phyloP scores from a whole-genome alignment of 1,140 invertebrate genomes.

The Metaphire vulgaris region DNA sequence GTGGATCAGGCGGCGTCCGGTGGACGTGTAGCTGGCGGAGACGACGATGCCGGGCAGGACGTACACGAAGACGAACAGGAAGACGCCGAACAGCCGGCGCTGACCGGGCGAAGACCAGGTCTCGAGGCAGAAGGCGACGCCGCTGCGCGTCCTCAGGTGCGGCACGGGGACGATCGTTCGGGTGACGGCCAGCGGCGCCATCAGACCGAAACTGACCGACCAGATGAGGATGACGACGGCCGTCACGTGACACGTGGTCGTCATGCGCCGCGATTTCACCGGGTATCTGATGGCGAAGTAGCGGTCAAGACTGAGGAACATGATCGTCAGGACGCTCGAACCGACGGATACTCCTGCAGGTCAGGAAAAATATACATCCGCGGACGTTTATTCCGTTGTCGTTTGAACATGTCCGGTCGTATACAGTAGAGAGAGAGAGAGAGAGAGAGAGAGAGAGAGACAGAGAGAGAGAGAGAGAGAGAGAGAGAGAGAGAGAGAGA shows the following conservation, averaged over 20 bases:
- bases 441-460: conserved; percentile 15
- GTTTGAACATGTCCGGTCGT: not conserved
- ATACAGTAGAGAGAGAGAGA: not conserved
- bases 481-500: conserved; percentile 15
- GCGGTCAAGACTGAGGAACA: conserved; percentile 42
- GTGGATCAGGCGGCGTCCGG: conserved; percentile 64
- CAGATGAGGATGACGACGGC: conserved; percentile 35
- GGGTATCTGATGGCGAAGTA: conserved; percentile 43
- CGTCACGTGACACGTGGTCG: conserved; percentile 29
- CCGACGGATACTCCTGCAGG: conserved; percentile 40
- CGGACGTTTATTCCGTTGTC: not conserved
- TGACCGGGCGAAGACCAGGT: conserved; percentile 33
- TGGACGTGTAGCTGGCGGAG: conserved; percentile 65
- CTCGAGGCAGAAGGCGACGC: conserved; percentile 37
- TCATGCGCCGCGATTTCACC: conserved; percentile 38
- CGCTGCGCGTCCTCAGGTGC: conserved; percentile 13
- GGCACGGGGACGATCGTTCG: conserved; percentile 28
- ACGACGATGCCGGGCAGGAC: conserved; percentile 64
- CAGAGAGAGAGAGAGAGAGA: conserved; percentile 22
- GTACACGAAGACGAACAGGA: conserved; percentile 66
- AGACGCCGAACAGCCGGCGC: conserved; percentile 56
- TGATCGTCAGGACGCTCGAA: conserved; percentile 42
- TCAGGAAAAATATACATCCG: no score
- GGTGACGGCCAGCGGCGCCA: conserved; percentile 38
- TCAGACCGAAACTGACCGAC: conserved; percentile 35